Base-by-base conservation (phyloP, 2,797 vertebrate species). In the Melanotaenia trifasciata region DNA sequence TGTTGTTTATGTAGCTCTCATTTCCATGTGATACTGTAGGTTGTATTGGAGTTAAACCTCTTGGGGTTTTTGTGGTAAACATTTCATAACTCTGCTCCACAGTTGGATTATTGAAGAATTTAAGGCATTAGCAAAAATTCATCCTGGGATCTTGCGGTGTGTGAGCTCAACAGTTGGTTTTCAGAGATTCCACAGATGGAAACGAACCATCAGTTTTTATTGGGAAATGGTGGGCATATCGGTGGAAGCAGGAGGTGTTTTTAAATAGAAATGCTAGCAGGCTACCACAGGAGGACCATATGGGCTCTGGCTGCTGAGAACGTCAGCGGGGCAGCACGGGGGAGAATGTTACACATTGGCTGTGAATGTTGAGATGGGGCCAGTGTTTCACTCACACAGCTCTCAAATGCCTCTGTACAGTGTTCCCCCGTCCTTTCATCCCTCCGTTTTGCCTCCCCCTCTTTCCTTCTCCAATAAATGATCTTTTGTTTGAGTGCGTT, bases 351-450 rank as follows among this genome's bases (percentile, higher is more conserved):
- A 88, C 88, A 89, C 87, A 83, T 89, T 94, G 93, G 91, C 94
- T 94, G 93, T 93, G 91, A 95, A 94, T 93, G 91, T 93, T 93
- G 92, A 93, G 91, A 92, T 83, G 87, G 84, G 91, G 92, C 93
- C 93, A 94, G 86, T 80, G 83, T 87, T 92, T 89, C 86, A 74
- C 87, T 94, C 87, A 79, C 85, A 82, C 80, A 73, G 79, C 76
- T 87, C 90, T 89, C 83, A 79, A 91, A 91, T 92, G 88, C 89
- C 83, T 90, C 86, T 87, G 89, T 91, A 89, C 93, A 89, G 91
- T 92, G 83, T 78, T 72, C 76, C 86, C 85, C 87, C 86, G 7
- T 72, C 76, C 83, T 89, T 89, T 87, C 84, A 85, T 88, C 81
- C 83, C 79, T 63, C 79, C 70, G 54, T 67, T 72, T 58, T 16